A percentile compares a stretch with the other conserved stretches of the same genome.
phyloP scores from a whole-genome alignment of 2,113 vertebrate genomes.

The Oplegnathus fasciatus region DNA sequence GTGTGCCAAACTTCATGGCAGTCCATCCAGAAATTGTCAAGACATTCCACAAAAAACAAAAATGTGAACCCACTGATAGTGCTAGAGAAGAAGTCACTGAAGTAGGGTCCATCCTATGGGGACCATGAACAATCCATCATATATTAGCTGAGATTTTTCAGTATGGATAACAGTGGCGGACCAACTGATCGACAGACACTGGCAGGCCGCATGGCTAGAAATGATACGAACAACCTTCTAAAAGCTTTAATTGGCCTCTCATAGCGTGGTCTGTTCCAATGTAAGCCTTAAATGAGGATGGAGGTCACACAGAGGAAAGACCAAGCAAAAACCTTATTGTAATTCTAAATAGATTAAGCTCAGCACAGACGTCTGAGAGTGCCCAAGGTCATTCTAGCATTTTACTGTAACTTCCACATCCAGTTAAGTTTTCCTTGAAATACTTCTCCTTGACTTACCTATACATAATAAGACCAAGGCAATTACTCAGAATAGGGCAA shows the following conservation, averaged over 20 bases:
- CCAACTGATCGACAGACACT: too few species aligned
- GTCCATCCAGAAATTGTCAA: background rate
- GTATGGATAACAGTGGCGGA: background rate
- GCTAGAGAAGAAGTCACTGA: background rate
- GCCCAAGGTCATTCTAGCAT: slow-evolving; percentile 4
- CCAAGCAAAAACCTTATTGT: slow-evolving; percentile 10
- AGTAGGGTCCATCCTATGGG: background rate
- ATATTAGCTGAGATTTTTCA: background rate
- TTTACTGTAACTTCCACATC: slow-evolving; percentile 48
- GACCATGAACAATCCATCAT: background rate
- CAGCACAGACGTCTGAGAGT: slow-evolving; percentile 14
- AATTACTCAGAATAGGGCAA: slow-evolving; percentile 40
- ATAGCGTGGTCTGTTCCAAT: background rate
- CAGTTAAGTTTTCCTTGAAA: slow-evolving; percentile 42
- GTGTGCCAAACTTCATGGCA: background rate
- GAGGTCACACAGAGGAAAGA: slow-evolving; percentile 19
- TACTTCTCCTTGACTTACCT: slow-evolving; percentile 45
- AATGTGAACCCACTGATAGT: background rate
- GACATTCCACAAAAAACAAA: background rate
- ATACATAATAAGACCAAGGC: slow-evolving; percentile 36
- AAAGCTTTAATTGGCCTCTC: slow-evolving; percentile 33
- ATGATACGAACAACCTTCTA: background rate
- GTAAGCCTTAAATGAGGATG: background rate
- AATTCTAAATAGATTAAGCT: slow-evolving; percentile 33
- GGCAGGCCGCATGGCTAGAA: background rate